Conservation (phyloP, 2,797 vertebrate genomes). For the Podarcis siculus region DNA sequence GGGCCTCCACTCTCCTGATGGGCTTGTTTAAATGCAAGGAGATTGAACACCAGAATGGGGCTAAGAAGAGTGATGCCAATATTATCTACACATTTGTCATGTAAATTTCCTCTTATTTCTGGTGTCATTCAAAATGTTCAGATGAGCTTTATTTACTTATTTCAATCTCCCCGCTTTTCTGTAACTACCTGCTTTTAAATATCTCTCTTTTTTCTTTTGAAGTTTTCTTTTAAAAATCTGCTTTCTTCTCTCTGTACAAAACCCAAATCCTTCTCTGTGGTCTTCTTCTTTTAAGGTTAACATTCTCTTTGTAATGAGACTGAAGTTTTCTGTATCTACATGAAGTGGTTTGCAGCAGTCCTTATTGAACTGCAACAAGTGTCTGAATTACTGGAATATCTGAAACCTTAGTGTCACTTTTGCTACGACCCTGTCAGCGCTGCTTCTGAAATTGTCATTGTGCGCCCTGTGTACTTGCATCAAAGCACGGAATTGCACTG, state of each 20-base stretch:
- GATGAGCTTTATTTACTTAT: conserved; percentile 25
- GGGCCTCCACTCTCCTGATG: too few relatives aligned
- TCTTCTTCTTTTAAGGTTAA: neutral
- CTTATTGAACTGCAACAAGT: neutral
- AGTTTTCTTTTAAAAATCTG: conserved; percentile 16
- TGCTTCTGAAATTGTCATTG: neutral
- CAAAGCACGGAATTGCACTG: neutral
- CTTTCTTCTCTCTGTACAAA: conserved; percentile 3
- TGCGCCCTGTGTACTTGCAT: neutral
- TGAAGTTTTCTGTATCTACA: conserved; percentile 20
- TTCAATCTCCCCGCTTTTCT: conserved; percentile 18
- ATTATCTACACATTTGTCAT: conserved; percentile 47
- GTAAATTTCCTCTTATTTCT: conserved; percentile 19
- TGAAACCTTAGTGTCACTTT: neutral
- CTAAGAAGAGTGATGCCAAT: conserved; percentile 59
- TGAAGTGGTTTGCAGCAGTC: neutral
- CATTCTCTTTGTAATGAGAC: conserved; percentile 9
- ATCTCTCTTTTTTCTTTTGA: conserved; percentile 34
- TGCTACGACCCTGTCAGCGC: neutral
- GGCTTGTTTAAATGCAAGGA: too few relatives aligned
- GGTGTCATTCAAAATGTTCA: conserved; percentile 29
- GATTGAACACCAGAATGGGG: neutral
- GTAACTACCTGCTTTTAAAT: neutral
- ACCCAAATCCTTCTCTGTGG: neutral
- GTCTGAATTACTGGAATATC: conserved; percentile 26